phyloP scores from a whole-genome alignment of 2,797 vertebrate species.

The Fratercula arctica region DNA sequence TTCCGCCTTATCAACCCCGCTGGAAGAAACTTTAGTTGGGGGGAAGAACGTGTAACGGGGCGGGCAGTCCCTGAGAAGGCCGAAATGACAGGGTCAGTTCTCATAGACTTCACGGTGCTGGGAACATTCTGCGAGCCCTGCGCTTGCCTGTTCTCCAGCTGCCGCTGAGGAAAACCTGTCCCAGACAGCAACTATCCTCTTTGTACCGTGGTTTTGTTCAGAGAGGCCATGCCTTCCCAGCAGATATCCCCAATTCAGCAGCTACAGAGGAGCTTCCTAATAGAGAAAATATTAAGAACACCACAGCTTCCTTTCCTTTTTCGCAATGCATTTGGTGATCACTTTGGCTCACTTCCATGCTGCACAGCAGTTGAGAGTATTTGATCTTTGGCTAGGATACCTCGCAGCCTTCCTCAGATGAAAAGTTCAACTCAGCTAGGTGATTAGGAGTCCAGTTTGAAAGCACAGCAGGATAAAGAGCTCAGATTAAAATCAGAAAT shows the following conservation, averaged over 20 bases:
- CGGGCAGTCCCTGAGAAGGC: not conserved
- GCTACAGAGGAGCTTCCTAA: not conserved
- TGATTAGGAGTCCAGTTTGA: constrained; percentile 48
- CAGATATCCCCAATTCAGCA: not conserved
- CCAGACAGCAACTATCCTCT: not conserved
- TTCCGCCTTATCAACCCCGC: not conserved
- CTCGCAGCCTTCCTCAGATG: constrained; percentile 23
- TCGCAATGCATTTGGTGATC: not conserved
- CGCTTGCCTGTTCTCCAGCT: not conserved
- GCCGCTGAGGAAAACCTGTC: not conserved
- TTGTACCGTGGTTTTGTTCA: not conserved
- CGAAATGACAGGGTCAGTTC: rapidly evolving
- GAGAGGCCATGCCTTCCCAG: not conserved
- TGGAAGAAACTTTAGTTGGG: not conserved
- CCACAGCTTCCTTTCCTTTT: not conserved
- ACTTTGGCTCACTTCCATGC: not conserved
- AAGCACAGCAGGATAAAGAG: constrained; percentile 65
- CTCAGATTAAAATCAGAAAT: constrained; percentile 67
- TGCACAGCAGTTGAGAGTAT: constrained; percentile 52
- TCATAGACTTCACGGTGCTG: not conserved
- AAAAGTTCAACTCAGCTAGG: constrained; percentile 49
- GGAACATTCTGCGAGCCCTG: rapidly evolving
- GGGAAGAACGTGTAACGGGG: rapidly evolving
- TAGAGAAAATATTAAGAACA: not conserved
- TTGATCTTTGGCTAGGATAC: constrained; percentile 54